These are phyloP conservation scores for Drosophila kambysellisi DNA, from an alignment of 2,888 invertebrate species.

Conservation along the genomic window DNA sequence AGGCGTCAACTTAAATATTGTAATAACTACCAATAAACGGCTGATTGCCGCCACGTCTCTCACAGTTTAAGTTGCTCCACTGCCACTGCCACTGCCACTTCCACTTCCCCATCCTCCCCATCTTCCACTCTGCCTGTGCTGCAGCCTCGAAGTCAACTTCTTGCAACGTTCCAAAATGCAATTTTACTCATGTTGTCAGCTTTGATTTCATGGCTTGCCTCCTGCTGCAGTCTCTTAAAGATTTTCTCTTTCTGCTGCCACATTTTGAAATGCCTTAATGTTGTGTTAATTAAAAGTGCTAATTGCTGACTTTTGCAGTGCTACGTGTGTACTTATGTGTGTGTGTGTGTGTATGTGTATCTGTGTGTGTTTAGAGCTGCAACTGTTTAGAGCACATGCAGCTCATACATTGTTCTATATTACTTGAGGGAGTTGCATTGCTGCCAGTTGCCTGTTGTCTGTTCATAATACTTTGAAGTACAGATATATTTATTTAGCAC, in stretches of 20 bases:
- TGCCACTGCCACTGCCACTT: not conserved
- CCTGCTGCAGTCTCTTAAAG: slow-evolving; percentile 13
- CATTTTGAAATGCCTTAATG: slow-evolving; percentile 54
- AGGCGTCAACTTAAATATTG: slow-evolving; percentile 42
- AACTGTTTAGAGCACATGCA: slow-evolving; percentile 2
- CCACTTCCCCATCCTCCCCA: not conserved
- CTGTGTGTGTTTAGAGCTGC: slow-evolving; percentile 4
- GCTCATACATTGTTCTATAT: not conserved
- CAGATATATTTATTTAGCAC: not conserved
- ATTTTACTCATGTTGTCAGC: slow-evolving; percentile 66
- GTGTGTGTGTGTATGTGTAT: not conserved
- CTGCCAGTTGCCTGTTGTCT: not conserved
- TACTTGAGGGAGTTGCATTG: not conserved
- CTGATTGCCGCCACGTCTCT: slow-evolving; percentile 47
- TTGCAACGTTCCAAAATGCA: slow-evolving; percentile 26
- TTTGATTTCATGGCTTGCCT: slow-evolving; percentile 61
- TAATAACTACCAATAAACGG: slow-evolving; percentile 73
- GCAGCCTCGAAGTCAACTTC: slow-evolving; percentile 8
- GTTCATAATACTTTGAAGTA: not conserved
- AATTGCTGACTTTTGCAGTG: slow-evolving; percentile 47
- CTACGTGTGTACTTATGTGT: not conserved
- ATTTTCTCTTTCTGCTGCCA: slow-evolving; percentile 30
- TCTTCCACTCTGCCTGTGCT: not conserved
- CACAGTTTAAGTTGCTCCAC: slow-evolving; percentile 28
- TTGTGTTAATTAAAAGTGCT: slow-evolving; percentile 71